Evolutionary conservation across 2,113 vertebrate species (phyloP).

Genomic region (Saimiri boliviensis): DNA sequence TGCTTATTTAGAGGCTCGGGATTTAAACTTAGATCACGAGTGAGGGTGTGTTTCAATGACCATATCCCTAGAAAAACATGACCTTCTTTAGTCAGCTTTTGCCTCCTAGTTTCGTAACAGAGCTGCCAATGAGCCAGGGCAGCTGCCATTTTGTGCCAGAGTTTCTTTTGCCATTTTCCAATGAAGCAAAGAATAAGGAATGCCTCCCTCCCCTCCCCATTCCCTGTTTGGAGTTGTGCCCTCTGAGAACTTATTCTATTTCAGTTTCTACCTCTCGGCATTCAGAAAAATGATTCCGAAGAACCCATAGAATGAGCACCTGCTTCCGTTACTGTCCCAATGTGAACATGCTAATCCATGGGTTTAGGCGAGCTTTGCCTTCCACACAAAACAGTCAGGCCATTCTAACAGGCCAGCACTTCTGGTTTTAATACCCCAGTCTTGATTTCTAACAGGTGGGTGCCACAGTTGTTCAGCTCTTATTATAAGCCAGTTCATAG

Average conservation of each 20-base stretch:
- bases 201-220: background rate
- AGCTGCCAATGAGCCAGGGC: background rate
- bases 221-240: conserved; percentile 21
- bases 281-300: conserved; percentile 45
- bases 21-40: background rate
- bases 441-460: conserved; percentile 78
- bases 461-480: conserved; percentile 68
- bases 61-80: background rate
- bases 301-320: conserved; percentile 65
- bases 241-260: conserved; percentile 49
- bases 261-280: conserved; percentile 49
- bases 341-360: conserved; percentile 59
- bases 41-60: background rate
- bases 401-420: conserved; percentile 40
- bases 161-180: conserved; percentile 37
- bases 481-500: conserved; percentile 38
- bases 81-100: background rate
- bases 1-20: background rate
- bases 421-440: conserved; percentile 64
- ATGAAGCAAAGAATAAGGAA: background rate
- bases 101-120: background rate
- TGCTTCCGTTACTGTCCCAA: conserved; percentile 53
- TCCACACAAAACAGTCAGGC: background rate
- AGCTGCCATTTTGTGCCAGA: conserved; percentile 27
- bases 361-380: conserved; percentile 37